Evolutionary conservation across 2,113 vertebrate genomes (phyloP).

Genomic region (Gadus chalcogrammus): DNA sequence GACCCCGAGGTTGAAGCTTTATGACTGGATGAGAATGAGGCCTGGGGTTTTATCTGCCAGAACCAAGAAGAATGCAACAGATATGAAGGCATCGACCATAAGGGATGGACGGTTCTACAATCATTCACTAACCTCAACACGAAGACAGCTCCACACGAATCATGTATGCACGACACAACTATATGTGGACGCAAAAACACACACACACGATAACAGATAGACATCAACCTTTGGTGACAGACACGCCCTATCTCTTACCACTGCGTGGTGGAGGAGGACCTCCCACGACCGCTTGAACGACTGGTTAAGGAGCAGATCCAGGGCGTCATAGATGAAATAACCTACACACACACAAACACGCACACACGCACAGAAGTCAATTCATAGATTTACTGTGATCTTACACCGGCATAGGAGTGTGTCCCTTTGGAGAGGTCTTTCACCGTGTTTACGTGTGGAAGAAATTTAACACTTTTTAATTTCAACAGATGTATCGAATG

Average conservation of each 20-base stretch:
- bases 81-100: no score
- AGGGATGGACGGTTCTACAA: no score
- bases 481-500: no score
- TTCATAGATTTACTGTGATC: background rate
- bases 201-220: background rate
- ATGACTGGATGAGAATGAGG: no score
- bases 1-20: no score
- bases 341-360: slow-evolving; percentile 46
- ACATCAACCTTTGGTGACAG: background rate
- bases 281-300: slow-evolving; percentile 73
- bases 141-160: no score
- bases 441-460: no score
- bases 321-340: slow-evolving; percentile 74
- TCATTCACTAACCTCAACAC: no score
- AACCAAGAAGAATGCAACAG: no score
- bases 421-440: background rate
- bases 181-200: background rate
- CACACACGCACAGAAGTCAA: background rate
- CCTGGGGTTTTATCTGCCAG: no score
- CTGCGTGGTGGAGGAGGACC: slow-evolving; percentile 74
- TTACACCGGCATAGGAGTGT: background rate
- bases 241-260: slow-evolving; percentile 57
- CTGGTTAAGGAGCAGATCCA: slow-evolving; percentile 71
- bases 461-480: no score
- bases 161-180: background rate